These are phyloP conservation scores for Momotus momota DNA, from an alignment of 2,797 vertebrate species.

Conservation along the genomic window DNA sequence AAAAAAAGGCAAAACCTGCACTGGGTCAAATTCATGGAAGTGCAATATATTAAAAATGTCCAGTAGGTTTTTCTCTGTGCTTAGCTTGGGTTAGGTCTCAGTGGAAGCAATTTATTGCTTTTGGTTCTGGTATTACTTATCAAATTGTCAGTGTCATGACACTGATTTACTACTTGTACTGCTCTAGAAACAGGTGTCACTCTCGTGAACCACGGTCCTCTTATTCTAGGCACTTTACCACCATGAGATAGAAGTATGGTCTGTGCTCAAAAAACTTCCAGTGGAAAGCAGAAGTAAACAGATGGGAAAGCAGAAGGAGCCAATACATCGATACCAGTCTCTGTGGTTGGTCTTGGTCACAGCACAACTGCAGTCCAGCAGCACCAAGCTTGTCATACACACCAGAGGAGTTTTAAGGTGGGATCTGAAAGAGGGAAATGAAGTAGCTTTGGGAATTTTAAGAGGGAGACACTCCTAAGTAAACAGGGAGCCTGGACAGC, in stretches of 20 bases:
- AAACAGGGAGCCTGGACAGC: neutral
- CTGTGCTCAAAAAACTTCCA: neutral
- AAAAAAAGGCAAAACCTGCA: neutral
- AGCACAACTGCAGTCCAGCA: neutral
- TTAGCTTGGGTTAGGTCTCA: neutral
- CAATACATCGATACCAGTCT: rapidly evolving
- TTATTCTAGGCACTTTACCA: neutral
- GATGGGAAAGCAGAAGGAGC: neutral
- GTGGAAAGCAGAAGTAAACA: neutral
- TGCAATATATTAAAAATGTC: neutral
- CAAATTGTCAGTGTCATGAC: neutral
- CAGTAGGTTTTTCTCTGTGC: neutral
- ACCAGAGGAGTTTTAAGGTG: neutral
- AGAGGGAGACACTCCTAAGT: neutral
- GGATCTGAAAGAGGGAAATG: neutral
- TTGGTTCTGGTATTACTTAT: neutral
- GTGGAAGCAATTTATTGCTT: neutral
- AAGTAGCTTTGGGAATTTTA: neutral
- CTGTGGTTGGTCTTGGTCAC: neutral
- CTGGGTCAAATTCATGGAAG: neutral
- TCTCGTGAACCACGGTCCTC: neutral
- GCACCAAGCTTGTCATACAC: rapidly evolving
- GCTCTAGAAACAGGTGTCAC: neutral
- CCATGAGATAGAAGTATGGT: neutral
- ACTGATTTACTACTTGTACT: neutral